Evolutionary conservation across 1,140 invertebrate species (phyloP), one percentile per base, ranked within the genome.

Genomic region (Hylyphantes graminicola): DNA sequence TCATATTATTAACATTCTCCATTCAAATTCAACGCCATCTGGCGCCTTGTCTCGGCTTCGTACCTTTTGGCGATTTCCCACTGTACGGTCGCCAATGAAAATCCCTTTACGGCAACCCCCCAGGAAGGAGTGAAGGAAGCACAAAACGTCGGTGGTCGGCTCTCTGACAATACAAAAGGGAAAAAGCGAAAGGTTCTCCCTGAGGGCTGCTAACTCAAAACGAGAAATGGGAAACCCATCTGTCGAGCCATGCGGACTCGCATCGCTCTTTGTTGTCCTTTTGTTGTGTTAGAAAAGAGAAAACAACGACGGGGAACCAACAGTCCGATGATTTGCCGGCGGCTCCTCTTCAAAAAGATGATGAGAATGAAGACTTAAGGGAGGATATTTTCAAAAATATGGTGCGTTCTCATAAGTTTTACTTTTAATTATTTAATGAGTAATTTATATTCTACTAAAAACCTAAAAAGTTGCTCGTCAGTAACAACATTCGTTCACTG

Each of bases 221-320:
- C 68, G 17, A 19, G 21, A 17, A 17, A 76, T 64, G 74, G 73
- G 74, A 12, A 17, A 17, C 57, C 61, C 59, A 76, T 76, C 73
- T 76, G 73, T 63, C 74, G 64, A 21, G 64, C 74, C 74, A 76
- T 76, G 73, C 63, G 74, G 74, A 76, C 17, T 21, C 15, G 19
- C 57, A 57, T 55, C 59, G 55, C 35, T 35, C 19, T 55, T 53
- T 59, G 50, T 55, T 76, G 55, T 48, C 59, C 64, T 11, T 17
- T 50, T 79, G 61, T 50, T 64, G 17, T 50, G 19, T 55, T 55
- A 19, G 48, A n/a, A 7, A n/a, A n/a, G n/a, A n/a, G 11, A 15
- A 7, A 50, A 48, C 54, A 70, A 79, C 65, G 59, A 79, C 77
- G 77, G 77, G 77, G 68, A 79, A 79, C 65, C 77, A 79, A 79